phyloP scores from a whole-genome alignment of 2,113 vertebrate genomes.

The Onychostruthus taczanowskii region DNA sequence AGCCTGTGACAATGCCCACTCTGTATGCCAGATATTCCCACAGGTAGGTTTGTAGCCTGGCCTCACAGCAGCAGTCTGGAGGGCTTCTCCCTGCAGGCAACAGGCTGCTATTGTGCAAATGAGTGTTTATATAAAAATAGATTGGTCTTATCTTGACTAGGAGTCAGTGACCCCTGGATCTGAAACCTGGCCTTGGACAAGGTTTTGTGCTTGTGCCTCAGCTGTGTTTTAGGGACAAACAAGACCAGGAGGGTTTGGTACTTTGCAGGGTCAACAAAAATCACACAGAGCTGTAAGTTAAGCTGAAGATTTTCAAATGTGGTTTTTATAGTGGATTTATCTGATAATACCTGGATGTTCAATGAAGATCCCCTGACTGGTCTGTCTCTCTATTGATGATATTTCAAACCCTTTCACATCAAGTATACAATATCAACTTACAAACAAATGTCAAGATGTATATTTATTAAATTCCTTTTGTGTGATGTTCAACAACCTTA shows the following conservation, averaged over 20 bases:
- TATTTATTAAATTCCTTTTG: not conserved
- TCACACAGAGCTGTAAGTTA: not conserved
- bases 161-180: not conserved
- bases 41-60: not conserved
- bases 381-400: accelerated
- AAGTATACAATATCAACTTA: not conserved
- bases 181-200: not conserved
- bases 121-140: constrained; percentile 27
- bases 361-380: not conserved
- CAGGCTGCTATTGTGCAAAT: not conserved
- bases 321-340: not conserved
- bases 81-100: not conserved
- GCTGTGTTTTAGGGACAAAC: not conserved
- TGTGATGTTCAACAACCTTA: not conserved
- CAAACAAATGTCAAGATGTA: not conserved
- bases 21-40: not conserved
- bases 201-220: not conserved
- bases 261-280: not conserved
- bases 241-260: not conserved
- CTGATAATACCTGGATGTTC: not conserved
- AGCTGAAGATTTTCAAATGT: not conserved
- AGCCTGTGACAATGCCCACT: not conserved
- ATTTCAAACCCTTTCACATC: not conserved
- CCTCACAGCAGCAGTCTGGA: not conserved
- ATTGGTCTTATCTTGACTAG: not conserved